Conservation (phyloP, 2,888 invertebrate genomes). For the Tortrix viridana region DNA sequence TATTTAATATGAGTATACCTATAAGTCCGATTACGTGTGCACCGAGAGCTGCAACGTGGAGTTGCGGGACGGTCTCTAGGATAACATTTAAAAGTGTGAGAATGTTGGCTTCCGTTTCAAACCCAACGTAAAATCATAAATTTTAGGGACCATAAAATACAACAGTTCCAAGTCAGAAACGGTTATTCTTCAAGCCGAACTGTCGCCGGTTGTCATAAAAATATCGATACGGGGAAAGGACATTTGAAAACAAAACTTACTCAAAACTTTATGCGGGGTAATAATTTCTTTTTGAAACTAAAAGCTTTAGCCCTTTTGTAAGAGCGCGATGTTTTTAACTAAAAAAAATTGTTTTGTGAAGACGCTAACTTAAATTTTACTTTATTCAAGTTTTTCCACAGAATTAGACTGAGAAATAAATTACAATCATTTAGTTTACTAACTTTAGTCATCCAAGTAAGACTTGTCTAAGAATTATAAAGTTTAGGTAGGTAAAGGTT, state of each 20-base stretch:
- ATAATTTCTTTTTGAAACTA: slow-evolving; percentile 56
- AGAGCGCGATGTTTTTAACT: slow-evolving; percentile 11
- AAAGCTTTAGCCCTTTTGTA: slow-evolving; percentile 21
- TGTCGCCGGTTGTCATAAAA: slow-evolving; percentile 60
- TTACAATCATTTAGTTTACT: no score
- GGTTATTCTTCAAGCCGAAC: slow-evolving; percentile 58
- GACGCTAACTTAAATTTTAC: not conserved
- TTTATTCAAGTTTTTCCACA: not conserved
- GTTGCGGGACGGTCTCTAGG: slow-evolving; percentile 7
- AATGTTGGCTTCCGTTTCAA: slow-evolving; percentile 28
- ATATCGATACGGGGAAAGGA: slow-evolving; percentile 54
- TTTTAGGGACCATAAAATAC: slow-evolving; percentile 46
- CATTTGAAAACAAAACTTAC: slow-evolving; percentile 64
- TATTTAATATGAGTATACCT: slow-evolving; percentile 53
- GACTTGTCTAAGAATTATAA: no score
- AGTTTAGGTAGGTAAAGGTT: no score
- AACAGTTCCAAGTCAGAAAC: slow-evolving; percentile 52
- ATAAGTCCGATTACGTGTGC: slow-evolving; percentile 12
- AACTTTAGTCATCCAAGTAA: no score
- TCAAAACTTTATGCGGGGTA: slow-evolving; percentile 62
- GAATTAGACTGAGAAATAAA: no score
- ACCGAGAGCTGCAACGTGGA: not conserved
- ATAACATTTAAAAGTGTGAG: slow-evolving; percentile 20
- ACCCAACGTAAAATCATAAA: slow-evolving; percentile 23
- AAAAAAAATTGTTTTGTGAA: not conserved